Evolutionary conservation across 2,888 invertebrate genomes (phyloP), one percentile per base, ranked within the genome.

Genomic region (Drosophila parthenogenetica): DNA sequence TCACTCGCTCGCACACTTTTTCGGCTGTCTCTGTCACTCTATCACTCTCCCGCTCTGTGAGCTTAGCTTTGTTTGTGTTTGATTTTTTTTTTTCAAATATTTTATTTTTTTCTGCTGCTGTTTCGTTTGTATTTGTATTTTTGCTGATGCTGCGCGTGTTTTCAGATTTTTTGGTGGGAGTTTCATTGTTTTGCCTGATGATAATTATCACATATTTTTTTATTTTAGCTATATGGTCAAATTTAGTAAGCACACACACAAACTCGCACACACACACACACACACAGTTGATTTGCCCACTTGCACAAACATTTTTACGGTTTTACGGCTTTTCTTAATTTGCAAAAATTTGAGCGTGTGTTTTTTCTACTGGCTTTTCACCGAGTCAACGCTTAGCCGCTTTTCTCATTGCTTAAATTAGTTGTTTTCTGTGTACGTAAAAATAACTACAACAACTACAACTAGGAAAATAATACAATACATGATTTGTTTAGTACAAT

Each of bases 141-240:
- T 57, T 37, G 63, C 60, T 63, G 72, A 77, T 71, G 74, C 75
- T 77, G 74, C 64, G 63, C 65, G 55, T 55, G 58, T 48, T 68
- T 42, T 42, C 17, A 32, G 57, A 49, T 71, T 76, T 77, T 64
- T 77, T 64, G 54, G 77, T 77, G 75, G 77, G 75, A 76, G 73
- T 77, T 77, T 64, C 57, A 74, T 78, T 74, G 74, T 70, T 77
- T 63, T 77, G 65, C 35, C 35, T 55, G 22, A 35, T 72, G 48
- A 63, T 69, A 60, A 65, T 59, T 75, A 61, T 46, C 77, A 76
- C 77, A 69, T 63, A 64, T 73, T 48, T 48, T 49, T 35, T 14
- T 16, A 10, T 14, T 3, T 22, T 43, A 11, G 42, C 19, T 32
- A 17, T 54, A 54, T 42, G 54, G 10, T 54, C 43, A 19, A 43